These are phyloP conservation scores for Heliothis subflexa DNA, from an alignment of 1,140 invertebrate species.

Conservation along the genomic window DNA sequence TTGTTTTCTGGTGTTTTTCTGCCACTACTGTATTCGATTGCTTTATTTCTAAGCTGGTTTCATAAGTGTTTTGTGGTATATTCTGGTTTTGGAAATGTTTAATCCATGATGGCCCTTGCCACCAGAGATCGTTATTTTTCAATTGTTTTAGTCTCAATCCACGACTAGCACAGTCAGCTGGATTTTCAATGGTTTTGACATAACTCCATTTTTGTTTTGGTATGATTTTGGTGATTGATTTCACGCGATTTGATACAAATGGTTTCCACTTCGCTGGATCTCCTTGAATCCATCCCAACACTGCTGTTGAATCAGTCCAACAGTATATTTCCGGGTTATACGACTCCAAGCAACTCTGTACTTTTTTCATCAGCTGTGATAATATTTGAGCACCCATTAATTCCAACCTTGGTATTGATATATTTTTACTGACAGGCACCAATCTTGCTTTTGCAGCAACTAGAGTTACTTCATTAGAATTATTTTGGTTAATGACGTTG, in stretches of 20 bases:
- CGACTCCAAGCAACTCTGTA: not conserved
- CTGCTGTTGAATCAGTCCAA: conserved; percentile 55
- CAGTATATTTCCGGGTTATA: not conserved
- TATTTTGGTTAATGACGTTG: not conserved
- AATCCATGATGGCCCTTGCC: conserved; percentile 53
- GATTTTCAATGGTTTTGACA: conserved; percentile 55
- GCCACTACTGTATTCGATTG: conserved; percentile 19
- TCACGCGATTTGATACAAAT: conserved; percentile 67
- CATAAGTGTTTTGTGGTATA: conserved; percentile 14
- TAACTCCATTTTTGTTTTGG: conserved; percentile 46
- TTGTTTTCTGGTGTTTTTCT: conserved; percentile 21
- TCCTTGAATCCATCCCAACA: conserved; percentile 53
- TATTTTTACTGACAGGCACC: not conserved
- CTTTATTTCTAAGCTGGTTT: conserved; percentile 48
- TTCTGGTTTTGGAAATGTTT: conserved; percentile 10
- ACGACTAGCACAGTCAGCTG: conserved; percentile 57
- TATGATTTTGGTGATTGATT: conserved; percentile 45
- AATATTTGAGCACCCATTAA: not conserved
- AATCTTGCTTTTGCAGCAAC: conserved; percentile 6
- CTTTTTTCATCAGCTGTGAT: not conserved
- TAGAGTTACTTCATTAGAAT: not conserved
- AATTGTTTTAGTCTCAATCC: conserved; percentile 49
- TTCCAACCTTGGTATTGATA: conserved; percentile 4
- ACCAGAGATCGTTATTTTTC: conserved; percentile 51
- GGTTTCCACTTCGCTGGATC: conserved; percentile 57